Evolutionary conservation across 2,888 invertebrate genomes (phyloP).

Genomic region (Agriotes lineatus): DNA sequence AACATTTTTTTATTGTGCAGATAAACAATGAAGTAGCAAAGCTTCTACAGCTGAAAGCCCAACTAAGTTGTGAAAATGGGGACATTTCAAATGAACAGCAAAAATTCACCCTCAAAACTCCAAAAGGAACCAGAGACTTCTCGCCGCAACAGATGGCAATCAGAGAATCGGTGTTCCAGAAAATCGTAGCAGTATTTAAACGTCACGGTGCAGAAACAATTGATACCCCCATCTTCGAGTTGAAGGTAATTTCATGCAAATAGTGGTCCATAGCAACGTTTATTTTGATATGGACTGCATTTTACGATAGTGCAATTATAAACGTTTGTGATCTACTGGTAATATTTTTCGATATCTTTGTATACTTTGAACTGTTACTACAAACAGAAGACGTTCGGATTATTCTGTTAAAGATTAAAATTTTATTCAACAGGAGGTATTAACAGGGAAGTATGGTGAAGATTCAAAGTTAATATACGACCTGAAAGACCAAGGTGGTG

Average conservation of each 20-base stretch:
- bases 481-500: slow-evolving; percentile 98
- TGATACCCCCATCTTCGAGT: slow-evolving; percentile 97
- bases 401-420: neutral
- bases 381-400: neutral
- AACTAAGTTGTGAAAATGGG: slow-evolving; percentile 72
- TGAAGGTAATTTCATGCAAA: no score
- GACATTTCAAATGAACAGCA: slow-evolving; percentile 72
- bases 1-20: slow-evolving; percentile 72
- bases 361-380: neutral
- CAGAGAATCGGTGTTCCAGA: slow-evolving; percentile 85
- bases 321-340: no score
- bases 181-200: slow-evolving; percentile 91
- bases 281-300: no score
- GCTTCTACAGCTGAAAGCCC: slow-evolving; percentile 83
- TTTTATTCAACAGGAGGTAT: slow-evolving; percentile 81
- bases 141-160: slow-evolving; percentile 95
- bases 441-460: slow-evolving; percentile 99
- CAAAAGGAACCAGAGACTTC: slow-evolving; percentile 96
- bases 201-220: slow-evolving; percentile 98
- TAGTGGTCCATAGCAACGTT: no score
- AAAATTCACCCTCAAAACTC: slow-evolving; percentile 89
- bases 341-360: neutral
- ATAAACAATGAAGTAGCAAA: slow-evolving; percentile 88
- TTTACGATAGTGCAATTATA: no score
- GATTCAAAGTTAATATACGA: slow-evolving; percentile 99